Evolutionary conservation across 2,797 vertebrate genomes (phyloP).

Genomic region (Serranus cabrilla): DNA sequence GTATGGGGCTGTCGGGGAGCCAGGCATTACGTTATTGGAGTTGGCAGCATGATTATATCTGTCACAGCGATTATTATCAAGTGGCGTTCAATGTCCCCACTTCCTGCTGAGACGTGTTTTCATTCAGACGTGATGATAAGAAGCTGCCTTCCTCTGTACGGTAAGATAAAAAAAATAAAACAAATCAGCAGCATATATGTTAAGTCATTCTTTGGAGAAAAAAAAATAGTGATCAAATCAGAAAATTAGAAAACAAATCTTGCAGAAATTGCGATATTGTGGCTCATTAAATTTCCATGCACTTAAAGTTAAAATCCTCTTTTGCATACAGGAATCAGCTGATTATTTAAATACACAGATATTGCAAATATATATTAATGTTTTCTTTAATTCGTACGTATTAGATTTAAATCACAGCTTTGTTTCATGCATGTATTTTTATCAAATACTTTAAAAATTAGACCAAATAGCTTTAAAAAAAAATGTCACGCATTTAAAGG

Average conservation of each 20-base stretch:
- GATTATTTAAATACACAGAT: not conserved
- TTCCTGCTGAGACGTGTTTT: slow-evolving; percentile 18
- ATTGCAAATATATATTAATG: not conserved
- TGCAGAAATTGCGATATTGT: not conserved
- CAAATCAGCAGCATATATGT: slow-evolving; percentile 2
- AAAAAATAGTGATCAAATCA: not conserved
- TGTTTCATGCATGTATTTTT: too few species aligned
- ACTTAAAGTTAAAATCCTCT: not conserved
- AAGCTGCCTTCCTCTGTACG: slow-evolving; percentile 3
- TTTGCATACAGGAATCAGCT: not conserved
- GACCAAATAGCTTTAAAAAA: too few species aligned
- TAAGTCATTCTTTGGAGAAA: not conserved
- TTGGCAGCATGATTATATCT: slow-evolving; percentile 64
- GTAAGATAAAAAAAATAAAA: slow-evolving; percentile 30
- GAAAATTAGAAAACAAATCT: not conserved
- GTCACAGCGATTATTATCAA: slow-evolving; percentile 58
- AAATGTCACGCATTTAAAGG: too few species aligned
- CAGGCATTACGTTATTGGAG: slow-evolving; percentile 44
- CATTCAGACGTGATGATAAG: slow-evolving; percentile 11
- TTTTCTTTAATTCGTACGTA: not conserved
- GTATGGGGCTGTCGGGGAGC: not conserved
- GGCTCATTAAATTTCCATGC: not conserved
- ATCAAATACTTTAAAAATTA: too few species aligned
- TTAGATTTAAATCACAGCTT: not conserved
- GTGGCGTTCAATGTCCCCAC: slow-evolving; percentile 14